phyloP scores from a whole-genome alignment of 1,140 invertebrate genomes.

The Mizuhopecten yessoensis region DNA sequence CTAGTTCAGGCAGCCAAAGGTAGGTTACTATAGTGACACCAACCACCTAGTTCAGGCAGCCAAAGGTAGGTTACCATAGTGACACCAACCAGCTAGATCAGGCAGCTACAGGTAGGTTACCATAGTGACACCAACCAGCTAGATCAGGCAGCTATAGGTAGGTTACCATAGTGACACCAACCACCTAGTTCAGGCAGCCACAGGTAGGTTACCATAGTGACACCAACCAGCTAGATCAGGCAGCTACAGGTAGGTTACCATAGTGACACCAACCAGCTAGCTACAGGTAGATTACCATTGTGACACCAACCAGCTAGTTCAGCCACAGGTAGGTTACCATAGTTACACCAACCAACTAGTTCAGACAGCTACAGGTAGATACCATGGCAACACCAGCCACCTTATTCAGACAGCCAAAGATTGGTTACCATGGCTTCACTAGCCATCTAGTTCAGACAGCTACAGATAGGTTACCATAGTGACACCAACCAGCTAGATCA shows the following conservation, averaged over 20 bases:
- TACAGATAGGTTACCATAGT: conserved; percentile 68
- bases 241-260: conserved; percentile 56
- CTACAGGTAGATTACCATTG: not conserved
- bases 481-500: conserved; percentile 72
- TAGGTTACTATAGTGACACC: conserved; percentile 67
- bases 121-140: conserved; percentile 73
- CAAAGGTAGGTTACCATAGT: conserved; percentile 68
- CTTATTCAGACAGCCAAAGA: conserved; percentile 64
- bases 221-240: conserved; percentile 71
- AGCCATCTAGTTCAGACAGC: conserved; percentile 75
- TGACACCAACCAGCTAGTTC: too few relatives aligned
- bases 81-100: conserved; percentile 72
- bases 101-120: conserved; percentile 72
- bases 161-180: conserved; percentile 64
- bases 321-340: too few relatives aligned
- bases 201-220: conserved; percentile 71
- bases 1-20: conserved; percentile 75
- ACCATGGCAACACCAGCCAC: conserved; percentile 42
- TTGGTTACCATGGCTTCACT: conserved; percentile 58
- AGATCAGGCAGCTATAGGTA: conserved; percentile 75
- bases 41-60: conserved; percentile 75
- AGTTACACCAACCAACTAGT: too few relatives aligned
- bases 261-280: not conserved
- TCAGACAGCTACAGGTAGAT: too few relatives aligned
- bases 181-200: conserved; percentile 74